Conservation (phyloP, 2,113 vertebrate genomes). For the Mesocricetus auratus region DNA sequence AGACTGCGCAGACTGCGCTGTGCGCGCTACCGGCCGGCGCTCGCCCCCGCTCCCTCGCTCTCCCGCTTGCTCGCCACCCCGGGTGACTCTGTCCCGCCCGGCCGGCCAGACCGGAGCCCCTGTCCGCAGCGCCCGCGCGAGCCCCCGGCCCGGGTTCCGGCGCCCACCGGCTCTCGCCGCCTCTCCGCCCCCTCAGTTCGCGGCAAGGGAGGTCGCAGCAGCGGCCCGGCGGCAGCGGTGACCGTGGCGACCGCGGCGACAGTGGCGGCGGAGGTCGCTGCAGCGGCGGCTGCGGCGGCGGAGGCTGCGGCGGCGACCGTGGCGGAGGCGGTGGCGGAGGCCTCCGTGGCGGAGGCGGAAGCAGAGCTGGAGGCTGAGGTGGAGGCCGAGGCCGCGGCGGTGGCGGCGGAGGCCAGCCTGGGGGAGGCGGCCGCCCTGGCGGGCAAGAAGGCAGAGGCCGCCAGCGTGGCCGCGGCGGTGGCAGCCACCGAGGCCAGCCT, state of each 20-base stretch:
- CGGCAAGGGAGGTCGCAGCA: constrained; percentile 74
- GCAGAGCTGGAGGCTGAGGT: constrained; percentile 74
- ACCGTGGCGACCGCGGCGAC: constrained; percentile 66
- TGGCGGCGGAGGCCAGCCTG: constrained; percentile 21
- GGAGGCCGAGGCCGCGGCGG: constrained; percentile 62
- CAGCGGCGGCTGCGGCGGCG: constrained; percentile 40
- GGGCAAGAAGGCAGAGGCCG: not conserved
- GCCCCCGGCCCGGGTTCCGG: constrained; percentile 13
- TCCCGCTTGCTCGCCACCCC: too few relatives aligned
- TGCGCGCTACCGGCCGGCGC: constrained; percentile 23
- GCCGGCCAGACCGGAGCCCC: not conserved
- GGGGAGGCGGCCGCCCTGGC: constrained; percentile 49
- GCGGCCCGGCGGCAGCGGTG: constrained; percentile 71
- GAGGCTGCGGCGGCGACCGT: constrained; percentile 73
- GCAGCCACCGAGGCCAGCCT: not conserved
- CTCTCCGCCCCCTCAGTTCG: constrained; percentile 27
- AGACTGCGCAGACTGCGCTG: constrained; percentile 34
- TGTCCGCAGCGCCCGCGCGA: not conserved
- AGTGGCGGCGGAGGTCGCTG: constrained; percentile 9
- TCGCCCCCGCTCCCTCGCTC: not conserved
- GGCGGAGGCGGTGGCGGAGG: constrained; percentile 79
- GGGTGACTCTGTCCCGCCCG: constrained; percentile 35
- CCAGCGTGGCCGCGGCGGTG: not conserved
- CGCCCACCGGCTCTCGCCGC: not conserved
- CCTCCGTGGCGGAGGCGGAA: constrained; percentile 80